These are phyloP conservation scores for Pangasianodon gigas DNA, from an alignment of 2,113 vertebrate species.

Conservation along the genomic window DNA sequence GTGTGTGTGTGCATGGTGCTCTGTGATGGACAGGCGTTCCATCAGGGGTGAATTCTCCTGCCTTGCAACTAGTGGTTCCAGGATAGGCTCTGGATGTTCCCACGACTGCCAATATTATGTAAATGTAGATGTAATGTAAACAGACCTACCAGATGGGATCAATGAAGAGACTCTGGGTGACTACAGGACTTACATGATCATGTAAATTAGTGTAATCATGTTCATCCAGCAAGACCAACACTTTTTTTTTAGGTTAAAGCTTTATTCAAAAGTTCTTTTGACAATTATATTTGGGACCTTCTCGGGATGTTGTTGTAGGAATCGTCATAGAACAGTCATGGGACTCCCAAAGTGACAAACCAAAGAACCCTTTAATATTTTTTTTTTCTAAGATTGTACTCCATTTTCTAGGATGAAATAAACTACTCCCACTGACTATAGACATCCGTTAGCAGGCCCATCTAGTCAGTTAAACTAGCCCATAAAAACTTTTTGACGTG, in stretches of 20 bases:
- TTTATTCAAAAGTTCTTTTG: background rate
- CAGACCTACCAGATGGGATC: background rate
- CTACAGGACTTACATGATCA: background rate
- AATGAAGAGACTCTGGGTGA: background rate
- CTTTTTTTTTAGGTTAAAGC: background rate
- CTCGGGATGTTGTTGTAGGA: background rate
- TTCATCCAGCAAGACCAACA: background rate
- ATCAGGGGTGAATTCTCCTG: background rate
- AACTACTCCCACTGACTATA: background rate
- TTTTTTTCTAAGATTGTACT: background rate
- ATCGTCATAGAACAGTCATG: background rate
- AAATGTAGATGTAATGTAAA: background rate
- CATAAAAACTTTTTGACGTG: background rate
- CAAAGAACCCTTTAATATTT: background rate
- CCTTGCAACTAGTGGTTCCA: background rate
- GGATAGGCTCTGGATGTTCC: background rate
- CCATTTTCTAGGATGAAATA: background rate
- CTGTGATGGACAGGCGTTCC: background rate
- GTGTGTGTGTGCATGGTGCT: background rate
- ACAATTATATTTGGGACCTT: background rate
- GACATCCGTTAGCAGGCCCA: background rate
- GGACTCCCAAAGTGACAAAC: background rate
- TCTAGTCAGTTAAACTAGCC: background rate
- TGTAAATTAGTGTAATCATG: background rate
- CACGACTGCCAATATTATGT: background rate